phyloP scores from a whole-genome alignment of 2,797 vertebrate species.

The Rousettus madagascariensis region DNA sequence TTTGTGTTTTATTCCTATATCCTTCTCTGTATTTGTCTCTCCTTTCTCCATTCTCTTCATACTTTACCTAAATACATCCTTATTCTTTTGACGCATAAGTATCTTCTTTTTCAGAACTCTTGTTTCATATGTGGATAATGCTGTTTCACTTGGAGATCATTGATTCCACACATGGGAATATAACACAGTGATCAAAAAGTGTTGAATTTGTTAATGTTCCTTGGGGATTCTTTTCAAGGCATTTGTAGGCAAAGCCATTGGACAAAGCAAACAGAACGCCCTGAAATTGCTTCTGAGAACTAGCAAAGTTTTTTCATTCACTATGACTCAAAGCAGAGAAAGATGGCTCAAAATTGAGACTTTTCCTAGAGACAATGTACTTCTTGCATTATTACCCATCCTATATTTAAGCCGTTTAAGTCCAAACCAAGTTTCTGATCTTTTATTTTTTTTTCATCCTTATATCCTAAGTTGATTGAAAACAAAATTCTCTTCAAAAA shows the following conservation, averaged over 20 bases:
- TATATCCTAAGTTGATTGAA: conserved; percentile 53
- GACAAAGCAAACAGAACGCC: conserved; percentile 76
- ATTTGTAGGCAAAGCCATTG: conserved; percentile 67
- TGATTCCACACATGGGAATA: conserved; percentile 4
- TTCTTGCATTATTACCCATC: conserved; percentile 65
- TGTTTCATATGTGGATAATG: conserved; percentile 49
- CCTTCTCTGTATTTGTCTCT: background rate
- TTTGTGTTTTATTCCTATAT: conserved; percentile 22
- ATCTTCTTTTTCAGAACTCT: conserved; percentile 21
- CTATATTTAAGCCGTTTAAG: conserved; percentile 75
- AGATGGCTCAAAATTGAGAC: conserved; percentile 49
- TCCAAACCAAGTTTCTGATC: conserved; percentile 73
- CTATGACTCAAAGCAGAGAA: conserved; percentile 67
- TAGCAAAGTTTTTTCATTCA: conserved; percentile 72
- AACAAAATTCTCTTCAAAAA: conserved; percentile 59
- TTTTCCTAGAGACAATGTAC: conserved; percentile 51
- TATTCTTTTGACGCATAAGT: background rate
- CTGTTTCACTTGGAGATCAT: background rate
- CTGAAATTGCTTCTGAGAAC: conserved; percentile 71
- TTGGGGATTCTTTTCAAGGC: conserved; percentile 9
- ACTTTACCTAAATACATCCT: background rate
- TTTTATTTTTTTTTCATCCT: conserved; percentile 79
- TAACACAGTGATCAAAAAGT: conserved; percentile 20
- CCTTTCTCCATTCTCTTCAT: background rate
- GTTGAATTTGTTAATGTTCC: conserved; percentile 29